These are phyloP conservation scores for Anarhynchus alexandrinus DNA, from an alignment of 2,113 vertebrate genomes.

Conservation along the genomic window DNA sequence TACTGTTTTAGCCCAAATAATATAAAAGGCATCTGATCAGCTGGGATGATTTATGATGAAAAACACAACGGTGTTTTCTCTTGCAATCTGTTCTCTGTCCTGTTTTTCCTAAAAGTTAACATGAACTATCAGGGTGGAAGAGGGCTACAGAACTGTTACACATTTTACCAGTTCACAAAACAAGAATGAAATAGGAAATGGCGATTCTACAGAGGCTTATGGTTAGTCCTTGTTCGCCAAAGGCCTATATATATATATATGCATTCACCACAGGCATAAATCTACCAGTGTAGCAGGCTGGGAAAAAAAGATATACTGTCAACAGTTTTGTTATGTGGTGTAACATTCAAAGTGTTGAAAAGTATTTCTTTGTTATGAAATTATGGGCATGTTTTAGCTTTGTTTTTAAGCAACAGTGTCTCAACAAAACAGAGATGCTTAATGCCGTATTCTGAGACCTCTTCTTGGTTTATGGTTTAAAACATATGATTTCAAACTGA, in stretches of 20 bases:
- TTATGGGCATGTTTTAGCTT: constrained; percentile 47
- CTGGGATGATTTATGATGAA: background rate
- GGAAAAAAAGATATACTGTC: constrained; percentile 7
- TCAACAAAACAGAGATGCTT: constrained; percentile 27
- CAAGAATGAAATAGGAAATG: background rate
- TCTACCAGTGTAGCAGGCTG: background rate
- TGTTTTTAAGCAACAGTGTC: constrained; percentile 40
- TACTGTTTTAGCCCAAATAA: background rate
- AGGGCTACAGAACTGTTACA: background rate
- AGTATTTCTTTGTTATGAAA: constrained; percentile 58
- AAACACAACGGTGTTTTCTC: background rate
- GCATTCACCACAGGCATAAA: constrained; percentile 10
- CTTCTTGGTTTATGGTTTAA: background rate
- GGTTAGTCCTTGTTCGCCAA: background rate
- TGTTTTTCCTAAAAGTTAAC: background rate
- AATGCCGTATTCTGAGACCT: background rate
- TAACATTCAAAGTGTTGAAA: constrained; percentile 53
- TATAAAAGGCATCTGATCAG: background rate
- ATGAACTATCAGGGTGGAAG: background rate
- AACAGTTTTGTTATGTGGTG: constrained; percentile 36
- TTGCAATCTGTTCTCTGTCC: background rate
- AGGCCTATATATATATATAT: background rate
- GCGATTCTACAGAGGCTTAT: background rate
- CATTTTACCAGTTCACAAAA: background rate
- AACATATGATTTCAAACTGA: background rate